These are phyloP conservation scores for Sminthurinus signatus DNA, from an alignment of 1,140 invertebrate species.

Conservation along the genomic window DNA sequence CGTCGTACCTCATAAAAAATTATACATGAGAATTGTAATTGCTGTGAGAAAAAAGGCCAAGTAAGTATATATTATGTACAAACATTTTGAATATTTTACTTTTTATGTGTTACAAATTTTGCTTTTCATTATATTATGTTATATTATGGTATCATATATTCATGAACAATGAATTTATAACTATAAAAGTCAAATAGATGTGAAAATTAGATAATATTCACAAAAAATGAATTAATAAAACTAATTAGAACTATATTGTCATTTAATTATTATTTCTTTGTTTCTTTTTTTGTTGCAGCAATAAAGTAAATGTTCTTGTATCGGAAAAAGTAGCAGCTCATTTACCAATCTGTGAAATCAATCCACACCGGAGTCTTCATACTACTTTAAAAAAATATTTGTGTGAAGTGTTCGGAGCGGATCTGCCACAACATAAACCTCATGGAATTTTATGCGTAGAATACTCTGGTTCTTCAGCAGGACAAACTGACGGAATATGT, in stretches of 20 bases:
- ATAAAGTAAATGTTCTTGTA: conserved; percentile 71
- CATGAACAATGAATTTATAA: not conserved
- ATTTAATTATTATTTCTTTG: not conserved
- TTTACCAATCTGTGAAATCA: conserved; percentile 79
- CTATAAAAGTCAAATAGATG: not conserved
- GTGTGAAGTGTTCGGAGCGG: conserved; percentile 53
- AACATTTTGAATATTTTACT: not conserved
- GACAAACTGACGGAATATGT: conserved; percentile 66
- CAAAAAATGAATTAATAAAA: not conserved
- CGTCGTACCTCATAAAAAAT: conserved; percentile 58
- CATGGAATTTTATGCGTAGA: conserved; percentile 65
- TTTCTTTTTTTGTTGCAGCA: conserved; percentile 50
- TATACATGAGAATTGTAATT: conserved; percentile 69
- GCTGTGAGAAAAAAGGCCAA: conserved; percentile 73
- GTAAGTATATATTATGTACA: conserved; percentile 45
- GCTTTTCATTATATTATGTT: not conserved
- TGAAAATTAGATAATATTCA: not conserved
- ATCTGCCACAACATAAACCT: conserved; percentile 65
- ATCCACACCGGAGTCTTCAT: conserved; percentile 75
- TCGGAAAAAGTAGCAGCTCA: conserved; percentile 74
- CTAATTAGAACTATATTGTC: not conserved
- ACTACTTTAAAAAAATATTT: conserved; percentile 82
- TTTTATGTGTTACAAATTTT: not conserved
- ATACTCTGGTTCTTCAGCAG: conserved; percentile 48
- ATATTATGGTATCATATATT: not conserved